A percentile compares a stretch with the other conserved stretches of the same genome.
Evolutionary conservation across 2,113 vertebrate species (phyloP).

Genomic region (Hemiscyllium ocellatum): DNA sequence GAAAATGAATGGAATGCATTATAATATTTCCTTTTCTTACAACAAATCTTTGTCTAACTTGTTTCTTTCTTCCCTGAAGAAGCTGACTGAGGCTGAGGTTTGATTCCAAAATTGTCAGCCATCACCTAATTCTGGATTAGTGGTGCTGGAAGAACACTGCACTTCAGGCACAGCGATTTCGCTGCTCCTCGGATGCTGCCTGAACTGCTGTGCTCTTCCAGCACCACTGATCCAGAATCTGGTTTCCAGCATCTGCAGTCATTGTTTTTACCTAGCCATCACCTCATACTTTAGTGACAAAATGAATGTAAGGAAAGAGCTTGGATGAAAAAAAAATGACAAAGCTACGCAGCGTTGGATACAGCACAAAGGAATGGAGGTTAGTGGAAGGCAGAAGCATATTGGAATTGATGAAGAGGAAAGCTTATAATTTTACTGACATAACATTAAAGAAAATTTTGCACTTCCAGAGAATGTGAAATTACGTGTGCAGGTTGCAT

Average conservation of each 20-base stretch:
- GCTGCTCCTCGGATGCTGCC: too few species aligned
- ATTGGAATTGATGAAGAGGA: background rate
- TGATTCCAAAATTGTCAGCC: background rate
- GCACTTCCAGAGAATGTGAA: background rate
- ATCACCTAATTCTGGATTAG: too few species aligned
- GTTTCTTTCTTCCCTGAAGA: background rate
- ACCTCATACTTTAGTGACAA: background rate
- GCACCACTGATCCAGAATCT: too few species aligned
- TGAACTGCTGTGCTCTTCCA: too few species aligned
- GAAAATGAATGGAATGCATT: slow-evolving; percentile 12
- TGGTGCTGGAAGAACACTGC: too few species aligned
- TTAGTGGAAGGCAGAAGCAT: background rate
- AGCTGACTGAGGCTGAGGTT: background rate
- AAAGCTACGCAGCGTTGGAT: background rate
- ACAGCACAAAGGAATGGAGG: background rate
- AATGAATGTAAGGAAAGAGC: background rate
- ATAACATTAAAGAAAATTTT: background rate
- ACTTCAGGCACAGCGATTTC: too few species aligned
- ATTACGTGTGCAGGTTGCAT: too few species aligned
- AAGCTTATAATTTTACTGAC: background rate
- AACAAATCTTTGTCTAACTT: background rate
- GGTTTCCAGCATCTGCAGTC: too few species aligned
- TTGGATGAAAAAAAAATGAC: background rate
- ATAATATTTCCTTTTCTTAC: background rate
- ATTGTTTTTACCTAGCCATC: too few species aligned